Evolutionary conservation across 2,113 vertebrate species (phyloP).

Genomic region (Accipiter cooperii): DNA sequence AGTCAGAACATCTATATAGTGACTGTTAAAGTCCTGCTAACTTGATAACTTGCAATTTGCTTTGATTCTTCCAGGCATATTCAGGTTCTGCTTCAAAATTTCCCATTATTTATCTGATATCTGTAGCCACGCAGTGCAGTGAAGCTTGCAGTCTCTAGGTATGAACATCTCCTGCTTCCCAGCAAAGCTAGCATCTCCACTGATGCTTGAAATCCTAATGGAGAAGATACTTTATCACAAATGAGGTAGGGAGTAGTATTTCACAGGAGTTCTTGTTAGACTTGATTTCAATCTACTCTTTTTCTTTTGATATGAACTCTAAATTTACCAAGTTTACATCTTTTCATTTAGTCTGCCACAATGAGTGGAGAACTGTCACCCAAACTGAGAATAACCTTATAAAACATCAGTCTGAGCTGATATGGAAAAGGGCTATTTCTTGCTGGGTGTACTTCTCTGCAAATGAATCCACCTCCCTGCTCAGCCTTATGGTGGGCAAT

Average conservation of each 20-base stretch:
- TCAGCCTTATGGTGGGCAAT: neutral
- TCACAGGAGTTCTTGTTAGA: neutral
- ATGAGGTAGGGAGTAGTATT: neutral
- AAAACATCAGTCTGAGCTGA: neutral
- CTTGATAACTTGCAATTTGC: neutral
- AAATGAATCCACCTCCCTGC: neutral
- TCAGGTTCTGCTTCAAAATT: neutral
- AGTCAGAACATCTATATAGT: neutral
- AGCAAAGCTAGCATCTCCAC: neutral
- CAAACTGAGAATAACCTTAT: neutral
- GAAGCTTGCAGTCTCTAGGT: neutral
- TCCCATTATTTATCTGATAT: neutral
- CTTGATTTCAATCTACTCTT: neutral
- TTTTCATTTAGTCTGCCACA: neutral
- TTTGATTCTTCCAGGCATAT: neutral
- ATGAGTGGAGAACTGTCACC: neutral
- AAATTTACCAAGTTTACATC: neutral
- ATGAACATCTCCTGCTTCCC: neutral
- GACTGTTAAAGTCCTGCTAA: neutral
- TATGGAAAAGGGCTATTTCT: neutral
- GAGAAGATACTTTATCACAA: neutral
- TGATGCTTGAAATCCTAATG: neutral
- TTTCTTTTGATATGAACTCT: neutral
- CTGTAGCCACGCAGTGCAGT: neutral
- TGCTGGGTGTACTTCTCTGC: neutral